These are phyloP conservation scores for Mesorhabditis sp. DNA, from an alignment of 2,888 invertebrate species.

Conservation along the genomic window DNA sequence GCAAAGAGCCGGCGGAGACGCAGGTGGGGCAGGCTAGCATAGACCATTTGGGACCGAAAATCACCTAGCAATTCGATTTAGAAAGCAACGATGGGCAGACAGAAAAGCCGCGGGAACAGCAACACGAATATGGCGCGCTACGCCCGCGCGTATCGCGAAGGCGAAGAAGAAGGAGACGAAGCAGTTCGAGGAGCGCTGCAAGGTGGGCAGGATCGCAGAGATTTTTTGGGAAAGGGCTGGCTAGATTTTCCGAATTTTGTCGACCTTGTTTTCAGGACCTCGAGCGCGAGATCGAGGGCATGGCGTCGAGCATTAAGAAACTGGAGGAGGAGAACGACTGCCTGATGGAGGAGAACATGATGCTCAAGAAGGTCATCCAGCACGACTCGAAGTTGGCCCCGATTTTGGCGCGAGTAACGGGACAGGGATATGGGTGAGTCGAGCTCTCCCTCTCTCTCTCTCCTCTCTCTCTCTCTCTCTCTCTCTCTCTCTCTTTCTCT, in stretches of 20 bases:
- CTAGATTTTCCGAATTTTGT: background rate
- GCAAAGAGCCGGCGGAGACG: too few species aligned
- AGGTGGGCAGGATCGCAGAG: background rate
- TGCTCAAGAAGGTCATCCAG: background rate
- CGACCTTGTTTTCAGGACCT: background rate
- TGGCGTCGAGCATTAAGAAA: background rate
- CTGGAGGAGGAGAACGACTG: background rate
- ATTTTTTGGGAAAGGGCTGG: background rate
- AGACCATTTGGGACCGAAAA: background rate
- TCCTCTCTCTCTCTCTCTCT: too few species aligned
- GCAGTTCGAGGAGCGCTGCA: conserved; percentile 2
- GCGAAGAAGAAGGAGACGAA: conserved; percentile 1
- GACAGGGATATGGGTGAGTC: background rate
- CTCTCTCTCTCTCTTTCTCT: too few species aligned
- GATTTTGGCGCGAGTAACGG: background rate
- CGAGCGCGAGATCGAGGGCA: background rate
- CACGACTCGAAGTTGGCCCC: background rate
- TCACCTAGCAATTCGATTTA: background rate
- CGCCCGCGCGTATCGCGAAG: background rate
- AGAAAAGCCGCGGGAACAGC: background rate
- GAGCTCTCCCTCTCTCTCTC: too few species aligned
- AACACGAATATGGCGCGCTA: conserved; percentile 5
- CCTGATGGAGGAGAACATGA: background rate
- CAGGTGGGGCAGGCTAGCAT: background rate
- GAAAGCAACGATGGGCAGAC: background rate